These are phyloP conservation scores for Paramuricea clavata DNA, from an alignment of 92 coral and sea anemone species.

Conservation along the genomic window DNA sequence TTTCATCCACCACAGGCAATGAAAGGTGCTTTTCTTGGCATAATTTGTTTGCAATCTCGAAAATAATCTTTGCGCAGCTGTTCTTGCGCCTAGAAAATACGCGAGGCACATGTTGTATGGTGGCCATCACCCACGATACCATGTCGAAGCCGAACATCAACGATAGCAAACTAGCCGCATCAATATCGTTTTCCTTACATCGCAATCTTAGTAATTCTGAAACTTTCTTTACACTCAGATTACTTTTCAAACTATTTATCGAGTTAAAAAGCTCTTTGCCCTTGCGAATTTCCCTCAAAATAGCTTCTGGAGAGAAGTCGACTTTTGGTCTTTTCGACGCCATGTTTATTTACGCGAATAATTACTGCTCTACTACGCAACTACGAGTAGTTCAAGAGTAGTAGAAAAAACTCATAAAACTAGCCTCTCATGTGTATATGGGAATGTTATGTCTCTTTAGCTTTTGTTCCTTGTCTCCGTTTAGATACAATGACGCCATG, in stretches of 20 bases:
- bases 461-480: too few species aligned
- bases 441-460: too few species aligned
- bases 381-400: constrained; percentile 25
- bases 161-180: neutral
- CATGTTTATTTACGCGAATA: too few species aligned
- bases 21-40: neutral
- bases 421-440: neutral
- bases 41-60: neutral
- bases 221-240: neutral
- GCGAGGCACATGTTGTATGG: neutral
- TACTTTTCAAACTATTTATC: neutral
- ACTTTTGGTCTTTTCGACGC: too few species aligned
- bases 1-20: neutral
- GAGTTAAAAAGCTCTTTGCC: neutral
- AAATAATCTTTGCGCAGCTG: neutral
- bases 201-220: neutral
- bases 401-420: neutral
- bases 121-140: neutral
- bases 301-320: too few species aligned
- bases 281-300: constrained; percentile 30
- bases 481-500: too few species aligned
- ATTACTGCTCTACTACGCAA: neutral
- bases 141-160: constrained; percentile 9
- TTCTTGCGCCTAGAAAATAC: neutral
- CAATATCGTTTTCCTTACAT: constrained; percentile 11